phyloP scores from a whole-genome alignment of 1,140 invertebrate genomes.

The Bathynomus jamesi region DNA sequence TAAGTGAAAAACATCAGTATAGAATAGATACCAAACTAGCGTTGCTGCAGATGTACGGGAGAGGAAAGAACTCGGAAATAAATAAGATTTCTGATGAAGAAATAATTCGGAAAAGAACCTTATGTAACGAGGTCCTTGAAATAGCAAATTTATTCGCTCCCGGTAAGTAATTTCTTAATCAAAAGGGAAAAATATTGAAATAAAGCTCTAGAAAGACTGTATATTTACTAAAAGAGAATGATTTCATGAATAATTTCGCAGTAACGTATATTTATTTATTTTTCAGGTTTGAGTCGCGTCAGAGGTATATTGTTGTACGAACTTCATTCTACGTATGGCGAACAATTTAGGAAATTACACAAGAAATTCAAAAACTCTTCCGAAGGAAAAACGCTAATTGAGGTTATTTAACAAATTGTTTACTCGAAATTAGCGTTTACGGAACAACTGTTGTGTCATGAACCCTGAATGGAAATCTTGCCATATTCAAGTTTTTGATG shows the following conservation, averaged over 20 bases:
- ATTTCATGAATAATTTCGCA: no score
- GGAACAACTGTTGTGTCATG: no score
- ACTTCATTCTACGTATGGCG: not conserved
- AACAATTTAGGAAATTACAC: not conserved
- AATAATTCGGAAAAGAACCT: conserved; percentile 53
- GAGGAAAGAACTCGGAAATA: conserved; percentile 14
- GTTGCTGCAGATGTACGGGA: conserved; percentile 25
- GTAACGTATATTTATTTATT: no score
- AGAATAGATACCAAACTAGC: conserved; percentile 53
- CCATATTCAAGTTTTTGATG: no score
- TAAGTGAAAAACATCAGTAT: conserved; percentile 58
- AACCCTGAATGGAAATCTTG: no score
- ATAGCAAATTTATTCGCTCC: conserved; percentile 55
- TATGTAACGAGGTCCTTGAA: conserved; percentile 57
- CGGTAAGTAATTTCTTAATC: conserved; percentile 34
- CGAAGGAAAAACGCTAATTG: not conserved
- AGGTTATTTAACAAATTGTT: not conserved
- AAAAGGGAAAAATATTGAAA: no score
- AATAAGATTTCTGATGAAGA: conserved; percentile 43
- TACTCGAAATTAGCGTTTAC: no score
- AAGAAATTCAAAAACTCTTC: not conserved
- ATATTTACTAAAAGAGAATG: no score
- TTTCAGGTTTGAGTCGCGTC: not conserved
- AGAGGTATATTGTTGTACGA: not conserved
- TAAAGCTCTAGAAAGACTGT: no score